Base-by-base conservation (phyloP, 2,797 vertebrate species). In the Tangara arthus region DNA sequence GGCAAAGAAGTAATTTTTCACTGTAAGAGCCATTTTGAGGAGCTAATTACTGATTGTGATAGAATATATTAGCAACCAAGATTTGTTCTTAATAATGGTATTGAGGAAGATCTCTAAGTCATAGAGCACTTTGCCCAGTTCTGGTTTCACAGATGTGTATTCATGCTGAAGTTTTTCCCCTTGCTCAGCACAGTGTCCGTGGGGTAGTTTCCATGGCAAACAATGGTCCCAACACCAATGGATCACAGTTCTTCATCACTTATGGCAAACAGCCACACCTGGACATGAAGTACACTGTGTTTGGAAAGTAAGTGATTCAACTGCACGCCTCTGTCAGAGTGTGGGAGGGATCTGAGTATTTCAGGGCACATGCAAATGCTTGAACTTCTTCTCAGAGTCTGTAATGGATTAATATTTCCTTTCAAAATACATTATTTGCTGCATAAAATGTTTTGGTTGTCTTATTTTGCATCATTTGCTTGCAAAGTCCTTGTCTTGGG, bases 151-250 rank as follows among this genome's bases (percentile, higher is more conserved):
- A 44, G 46, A 7, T 23, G 7, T 28, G 39, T 65, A 11, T 63
- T 78, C 59, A 60, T 22, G 4, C 12, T 68, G 46, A 80, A 16
- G 8, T 57, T 82, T 94, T 59, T 27, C 24, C 21, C 5, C 4
- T 82, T 61, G 93, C 94, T 87, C 95, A 99, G 99, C 99, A 99
- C 94, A 99, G 97, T 55, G 99, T 99, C 37, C 98, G 99, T 94
- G 99, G 99, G n/a, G 99, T 99, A 14, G 99, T 99, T 68, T 99
- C 99, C 6, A 99, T 99, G 99, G 99, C 99, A 46, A 99, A 99
- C 96, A 99, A 98, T 21, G 99, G 99, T 34, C 99, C 99, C 7
- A 99, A 99, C 96, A 99, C 99, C 26, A 99, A 99, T 55, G 98
- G 98, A 46, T 99, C 99, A 0, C 99, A 99, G 96, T 99, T 99